Evolutionary conservation across 1,140 invertebrate genomes (phyloP).

Genomic region (Antheraea mylitta): DNA sequence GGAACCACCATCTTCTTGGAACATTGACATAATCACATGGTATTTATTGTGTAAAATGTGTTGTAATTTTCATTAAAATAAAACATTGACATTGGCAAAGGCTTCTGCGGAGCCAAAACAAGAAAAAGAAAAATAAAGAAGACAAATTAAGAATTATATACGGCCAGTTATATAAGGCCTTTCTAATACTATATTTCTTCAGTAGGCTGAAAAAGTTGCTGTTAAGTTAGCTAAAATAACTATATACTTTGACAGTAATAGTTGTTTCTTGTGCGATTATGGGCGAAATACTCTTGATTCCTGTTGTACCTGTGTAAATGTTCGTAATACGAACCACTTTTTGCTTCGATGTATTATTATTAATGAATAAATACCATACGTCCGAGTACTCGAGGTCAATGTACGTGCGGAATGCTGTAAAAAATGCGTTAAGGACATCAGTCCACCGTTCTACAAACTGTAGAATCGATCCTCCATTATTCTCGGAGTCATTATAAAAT

Average conservation of each 20-base stretch:
- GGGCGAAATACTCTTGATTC: background rate
- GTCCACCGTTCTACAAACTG: constrained; percentile 53
- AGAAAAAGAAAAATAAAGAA: too few species aligned
- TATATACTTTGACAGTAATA: background rate
- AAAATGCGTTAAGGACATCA: constrained; percentile 72
- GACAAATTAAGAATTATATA: too few species aligned
- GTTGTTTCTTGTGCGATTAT: background rate
- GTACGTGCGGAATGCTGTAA: constrained; percentile 66
- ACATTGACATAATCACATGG: too few species aligned
- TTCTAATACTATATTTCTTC: too few species aligned
- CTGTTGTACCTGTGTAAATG: constrained; percentile 32
- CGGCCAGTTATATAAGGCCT: too few species aligned
- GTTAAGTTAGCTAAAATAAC: too few species aligned
- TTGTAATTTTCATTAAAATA: too few species aligned
- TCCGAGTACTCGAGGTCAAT: constrained; percentile 65
- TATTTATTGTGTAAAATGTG: too few species aligned
- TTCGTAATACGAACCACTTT: constrained; percentile 62
- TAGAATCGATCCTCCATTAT: constrained; percentile 41
- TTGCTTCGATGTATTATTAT: constrained; percentile 58
- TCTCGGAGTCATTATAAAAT: constrained; percentile 40
- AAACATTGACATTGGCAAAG: too few species aligned
- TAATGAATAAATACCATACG: constrained; percentile 67
- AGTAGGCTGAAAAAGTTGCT: too few species aligned
- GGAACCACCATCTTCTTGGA: too few species aligned
- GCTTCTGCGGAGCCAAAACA: too few species aligned